Evolutionary conservation across 2,888 invertebrate genomes (phyloP), one percentile per base, ranked within the genome.

Genomic region (Aromia moschata): DNA sequence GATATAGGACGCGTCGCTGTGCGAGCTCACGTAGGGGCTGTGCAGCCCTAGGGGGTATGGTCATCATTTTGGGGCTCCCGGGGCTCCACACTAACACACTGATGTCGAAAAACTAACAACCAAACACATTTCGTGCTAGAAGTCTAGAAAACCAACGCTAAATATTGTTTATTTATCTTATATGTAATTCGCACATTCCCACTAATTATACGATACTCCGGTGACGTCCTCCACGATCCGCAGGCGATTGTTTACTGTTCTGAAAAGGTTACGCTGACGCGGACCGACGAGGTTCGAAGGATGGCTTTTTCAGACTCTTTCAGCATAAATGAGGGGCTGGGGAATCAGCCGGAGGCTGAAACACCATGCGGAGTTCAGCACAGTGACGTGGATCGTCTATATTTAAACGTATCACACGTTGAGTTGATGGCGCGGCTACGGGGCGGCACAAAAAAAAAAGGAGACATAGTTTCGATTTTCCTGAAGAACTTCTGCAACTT

Each of bases 1-100:
- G 37, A 78, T 74, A 56, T 85, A 83, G 2, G 88, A 88, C 2
- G 89, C 88, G 80, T 89, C 89, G 64, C 88, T 88, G 65, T 87
- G 83, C 20, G 72, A 73, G 37, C 67, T 60, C 11, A 68, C 58
- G 46, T 68, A 65, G n/a, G 72, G 70, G 43, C 70, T 69, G 25
- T 70, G 62, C n/a, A 71, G 56, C 15, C 68, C 69, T 45, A 71
- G 68, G 4, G 74, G 74, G n/a, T 11, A 65, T 60, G 2, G 72
- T 69, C 30, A 72, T 69, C 70, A 70, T 70, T 38, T 36, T 58
- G 16, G 20, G 30, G 7, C 9, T n/a, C 25, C 7, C n/a, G n/a
- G n/a, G n/a, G n/a, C n/a, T n/a, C n/a, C n/a, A n/a, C n/a, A n/a
- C n/a, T n/a, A n/a, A n/a, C n/a, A n/a, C n/a, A n/a, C n/a, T n/a